These are phyloP conservation scores for Hirundichthys speculiger DNA, from an alignment of 2,113 vertebrate species.

Conservation along the genomic window DNA sequence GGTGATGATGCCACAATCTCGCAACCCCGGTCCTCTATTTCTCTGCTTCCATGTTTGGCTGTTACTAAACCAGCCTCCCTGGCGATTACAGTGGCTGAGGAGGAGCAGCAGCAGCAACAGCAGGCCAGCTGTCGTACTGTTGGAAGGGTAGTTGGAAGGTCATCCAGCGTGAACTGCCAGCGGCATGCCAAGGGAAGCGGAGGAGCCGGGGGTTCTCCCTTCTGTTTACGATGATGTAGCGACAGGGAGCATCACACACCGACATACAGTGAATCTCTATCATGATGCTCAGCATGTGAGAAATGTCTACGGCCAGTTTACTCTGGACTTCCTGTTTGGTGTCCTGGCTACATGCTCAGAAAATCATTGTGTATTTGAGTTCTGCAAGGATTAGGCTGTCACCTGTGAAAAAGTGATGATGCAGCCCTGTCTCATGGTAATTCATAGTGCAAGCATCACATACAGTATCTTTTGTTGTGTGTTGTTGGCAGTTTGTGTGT, in stretches of 20 bases:
- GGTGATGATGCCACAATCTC: conserved; percentile 52
- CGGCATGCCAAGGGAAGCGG: conserved; percentile 45
- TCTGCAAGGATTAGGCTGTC: too few relatives aligned
- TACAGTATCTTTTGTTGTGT: too few relatives aligned
- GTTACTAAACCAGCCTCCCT: conserved; percentile 36
- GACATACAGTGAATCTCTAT: conserved; percentile 2
- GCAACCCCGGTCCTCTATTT: conserved; percentile 51
- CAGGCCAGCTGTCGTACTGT: conserved; percentile 58
- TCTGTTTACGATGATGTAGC: conserved; percentile 39
- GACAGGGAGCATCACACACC: conserved; percentile 31
- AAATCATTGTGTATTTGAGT: neutral
- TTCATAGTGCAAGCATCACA: too few relatives aligned
- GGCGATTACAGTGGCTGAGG: conserved; percentile 41
- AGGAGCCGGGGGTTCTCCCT: conserved; percentile 37
- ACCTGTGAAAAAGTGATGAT: too few relatives aligned
- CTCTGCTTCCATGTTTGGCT: neutral
- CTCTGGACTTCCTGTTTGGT: neutral
- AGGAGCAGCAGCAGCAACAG: conserved; percentile 26
- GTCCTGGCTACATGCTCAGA: neutral
- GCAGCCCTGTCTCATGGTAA: too few relatives aligned
- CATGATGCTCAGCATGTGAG: neutral
- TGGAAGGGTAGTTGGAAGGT: conserved; percentile 45
- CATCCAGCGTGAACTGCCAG: conserved; percentile 49
- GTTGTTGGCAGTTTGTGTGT: too few relatives aligned
- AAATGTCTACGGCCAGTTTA: neutral